These are phyloP conservation scores for Drosophila conformis DNA, from an alignment of 2,888 invertebrate species.

Conservation along the genomic window DNA sequence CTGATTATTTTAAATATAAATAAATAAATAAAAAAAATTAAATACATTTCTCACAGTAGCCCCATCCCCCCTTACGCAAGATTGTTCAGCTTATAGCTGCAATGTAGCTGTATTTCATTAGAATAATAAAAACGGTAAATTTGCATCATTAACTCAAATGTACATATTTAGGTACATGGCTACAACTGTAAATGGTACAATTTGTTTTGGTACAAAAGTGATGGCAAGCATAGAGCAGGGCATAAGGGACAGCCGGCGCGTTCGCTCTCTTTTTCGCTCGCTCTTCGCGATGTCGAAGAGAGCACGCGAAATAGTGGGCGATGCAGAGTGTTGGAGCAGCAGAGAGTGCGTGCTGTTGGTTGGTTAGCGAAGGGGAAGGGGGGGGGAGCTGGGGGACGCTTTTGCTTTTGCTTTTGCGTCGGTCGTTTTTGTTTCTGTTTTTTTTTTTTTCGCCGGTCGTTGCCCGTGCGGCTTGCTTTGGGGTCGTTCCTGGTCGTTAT, in stretches of 20 bases:
- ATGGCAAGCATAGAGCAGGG: conserved; percentile 2
- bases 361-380: too few relatives aligned
- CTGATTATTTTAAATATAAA: not conserved
- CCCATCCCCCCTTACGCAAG: not conserved
- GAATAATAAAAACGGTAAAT: not conserved
- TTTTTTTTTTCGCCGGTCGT: conserved; percentile 69
- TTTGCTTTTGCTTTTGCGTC: conserved; percentile 10
- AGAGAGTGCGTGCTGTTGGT: conserved; percentile 1
- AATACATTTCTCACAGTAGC: not conserved
- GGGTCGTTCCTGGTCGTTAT: conserved; percentile 84
- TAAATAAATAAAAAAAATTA: not conserved
- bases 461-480: conserved; percentile 68
- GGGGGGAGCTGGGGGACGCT: not conserved
- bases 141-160: not conserved
- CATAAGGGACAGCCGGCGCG: not conserved
- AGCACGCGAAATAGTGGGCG: conserved; percentile 16
- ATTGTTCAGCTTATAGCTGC: not conserved
- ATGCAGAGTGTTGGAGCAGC: conserved; percentile 1
- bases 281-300: conserved; percentile 6
- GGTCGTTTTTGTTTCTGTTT: conserved; percentile 3
- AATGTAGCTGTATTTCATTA: not conserved
- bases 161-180: not conserved
- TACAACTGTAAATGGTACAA: not conserved
- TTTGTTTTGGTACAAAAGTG: not conserved
- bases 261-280: not conserved